Evolutionary conservation across 2,113 vertebrate species (phyloP).

Genomic region (Petaurus breviceps): DNA sequence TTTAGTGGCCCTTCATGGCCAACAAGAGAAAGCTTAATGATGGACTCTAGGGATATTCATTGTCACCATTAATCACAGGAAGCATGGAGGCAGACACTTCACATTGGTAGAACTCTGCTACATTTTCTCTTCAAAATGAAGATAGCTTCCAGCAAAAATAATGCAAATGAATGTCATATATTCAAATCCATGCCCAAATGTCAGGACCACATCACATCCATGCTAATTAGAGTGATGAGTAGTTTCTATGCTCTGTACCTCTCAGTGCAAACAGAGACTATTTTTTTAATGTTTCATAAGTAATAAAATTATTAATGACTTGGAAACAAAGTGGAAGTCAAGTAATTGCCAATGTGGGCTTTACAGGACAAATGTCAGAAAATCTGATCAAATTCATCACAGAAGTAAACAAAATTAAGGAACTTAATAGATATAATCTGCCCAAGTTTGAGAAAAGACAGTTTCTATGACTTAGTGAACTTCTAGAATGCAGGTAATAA

Average conservation of each 20-base stretch:
- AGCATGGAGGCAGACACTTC: neutral
- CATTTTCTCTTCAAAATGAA: slow-evolving; percentile 18
- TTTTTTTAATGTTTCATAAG: slow-evolving; percentile 42
- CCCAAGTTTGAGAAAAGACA: neutral
- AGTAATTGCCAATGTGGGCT: neutral
- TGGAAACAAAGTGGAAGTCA: slow-evolving; percentile 23
- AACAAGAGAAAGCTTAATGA: neutral
- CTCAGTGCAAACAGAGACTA: neutral
- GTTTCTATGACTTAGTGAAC: neutral
- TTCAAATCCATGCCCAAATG: slow-evolving; percentile 30
- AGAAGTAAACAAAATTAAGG: slow-evolving; percentile 25
- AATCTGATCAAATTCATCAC: slow-evolving; percentile 41
- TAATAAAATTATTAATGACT: slow-evolving; percentile 26
- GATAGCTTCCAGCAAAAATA: neutral
- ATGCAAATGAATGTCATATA: slow-evolving; percentile 1
- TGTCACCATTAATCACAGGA: slow-evolving; percentile 11
- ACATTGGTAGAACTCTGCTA: neutral
- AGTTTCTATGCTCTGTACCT: slow-evolving; percentile 31
- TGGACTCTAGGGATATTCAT: neutral
- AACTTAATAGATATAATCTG: neutral
- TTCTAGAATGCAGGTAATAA: neutral
- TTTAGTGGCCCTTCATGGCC: neutral
- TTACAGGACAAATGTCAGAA: neutral
- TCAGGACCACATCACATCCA: slow-evolving; percentile 12
- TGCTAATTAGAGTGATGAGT: neutral